Evolutionary conservation across 2,888 invertebrate species (phyloP).

Genomic region (Stomorhina lunata): DNA sequence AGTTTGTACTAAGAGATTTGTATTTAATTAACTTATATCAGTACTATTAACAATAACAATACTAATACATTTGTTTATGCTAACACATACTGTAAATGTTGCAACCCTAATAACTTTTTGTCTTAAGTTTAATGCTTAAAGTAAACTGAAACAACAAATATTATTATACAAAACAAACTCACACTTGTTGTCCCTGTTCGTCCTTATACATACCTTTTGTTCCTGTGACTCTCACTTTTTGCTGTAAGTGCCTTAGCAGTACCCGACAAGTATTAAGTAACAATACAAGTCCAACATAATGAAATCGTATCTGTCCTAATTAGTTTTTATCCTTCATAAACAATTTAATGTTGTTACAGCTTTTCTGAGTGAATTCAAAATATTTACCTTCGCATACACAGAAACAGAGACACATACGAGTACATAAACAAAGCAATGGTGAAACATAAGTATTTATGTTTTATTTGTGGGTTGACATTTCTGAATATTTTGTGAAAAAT

Average conservation of each 20-base stretch:
- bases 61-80: too few relatives aligned
- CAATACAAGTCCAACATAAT: conserved; percentile 28
- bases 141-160: not conserved
- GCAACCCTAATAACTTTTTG: too few relatives aligned
- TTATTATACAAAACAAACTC: not conserved
- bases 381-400: not conserved
- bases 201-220: not conserved
- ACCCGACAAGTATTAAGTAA: conserved; percentile 20
- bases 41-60: too few relatives aligned
- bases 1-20: too few relatives aligned
- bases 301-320: conserved; percentile 46
- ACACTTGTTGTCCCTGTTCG: not conserved
- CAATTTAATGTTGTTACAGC: conserved; percentile 36
- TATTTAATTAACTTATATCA: too few relatives aligned
- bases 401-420: not conserved
- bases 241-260: not conserved
- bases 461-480: not conserved
- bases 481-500: not conserved
- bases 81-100: too few relatives aligned
- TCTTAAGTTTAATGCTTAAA: not conserved
- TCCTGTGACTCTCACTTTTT: not conserved
- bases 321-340: conserved; percentile 47
- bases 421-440: too few relatives aligned
- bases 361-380: not conserved
- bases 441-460: too few relatives aligned